A percentile compares a stretch with the other conserved stretches of the same genome.
Conservation (phyloP, 2,113 vertebrate species). For the Syngnathus typhle region DNA sequence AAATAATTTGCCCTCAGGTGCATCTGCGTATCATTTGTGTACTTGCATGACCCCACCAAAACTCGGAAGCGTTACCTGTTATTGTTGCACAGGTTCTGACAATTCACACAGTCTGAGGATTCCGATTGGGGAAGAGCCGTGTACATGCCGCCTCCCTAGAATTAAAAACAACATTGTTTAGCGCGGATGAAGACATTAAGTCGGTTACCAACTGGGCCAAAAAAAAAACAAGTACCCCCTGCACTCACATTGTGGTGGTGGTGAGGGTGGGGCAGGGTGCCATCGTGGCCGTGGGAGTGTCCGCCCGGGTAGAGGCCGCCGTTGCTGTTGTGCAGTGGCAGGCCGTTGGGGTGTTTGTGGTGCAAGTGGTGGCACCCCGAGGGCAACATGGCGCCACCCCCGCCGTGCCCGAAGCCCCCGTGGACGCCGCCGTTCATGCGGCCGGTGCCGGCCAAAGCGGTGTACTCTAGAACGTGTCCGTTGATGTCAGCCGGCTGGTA, state of each 20-base stretch:
- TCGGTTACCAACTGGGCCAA: not conserved
- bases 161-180: constrained; percentile 10
- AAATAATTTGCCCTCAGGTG: not conserved
- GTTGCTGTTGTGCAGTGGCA: constrained; percentile 70
- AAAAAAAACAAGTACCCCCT: constrained; percentile 2
- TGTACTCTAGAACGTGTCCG: constrained; percentile 82
- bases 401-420: constrained; percentile 64
- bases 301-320: constrained; percentile 65
- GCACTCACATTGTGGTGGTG: constrained; percentile 81
- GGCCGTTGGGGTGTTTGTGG: constrained; percentile 74
- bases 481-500: constrained; percentile 81
- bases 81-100: constrained; percentile 93
- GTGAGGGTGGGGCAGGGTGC: constrained; percentile 63
- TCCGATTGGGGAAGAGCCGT: constrained; percentile 77
- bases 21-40: not conserved
- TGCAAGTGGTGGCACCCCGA: constrained; percentile 82
- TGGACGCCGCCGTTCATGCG: constrained; percentile 74
- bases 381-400: constrained; percentile 59
- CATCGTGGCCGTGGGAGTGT: constrained; percentile 64
- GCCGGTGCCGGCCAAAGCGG: constrained; percentile 70
- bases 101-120: constrained; percentile 80
- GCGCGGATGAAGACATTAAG: not conserved
- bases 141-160: constrained; percentile 79
- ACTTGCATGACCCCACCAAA: not conserved
- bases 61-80: constrained; percentile 76